Evolutionary conservation across 2,113 vertebrate genomes (phyloP), one percentile per base, ranked within the genome.

Genomic region (Toxostoma redivivum): DNA sequence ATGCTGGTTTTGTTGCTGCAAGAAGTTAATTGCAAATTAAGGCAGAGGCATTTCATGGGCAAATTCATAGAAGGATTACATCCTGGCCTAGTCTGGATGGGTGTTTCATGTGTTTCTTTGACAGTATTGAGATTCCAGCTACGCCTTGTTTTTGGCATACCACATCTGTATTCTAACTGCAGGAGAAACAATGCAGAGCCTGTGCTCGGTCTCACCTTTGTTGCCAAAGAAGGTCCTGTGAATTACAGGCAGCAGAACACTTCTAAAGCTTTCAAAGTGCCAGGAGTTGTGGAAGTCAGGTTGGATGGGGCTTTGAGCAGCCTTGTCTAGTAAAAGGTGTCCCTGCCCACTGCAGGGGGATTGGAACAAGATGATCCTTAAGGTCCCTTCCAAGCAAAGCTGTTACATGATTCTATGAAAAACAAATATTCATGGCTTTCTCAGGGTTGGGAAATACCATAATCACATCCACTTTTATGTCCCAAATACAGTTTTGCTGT

Each of bases 401-500:
- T 42, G 9, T 42, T 56, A 11, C 1, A 10, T 54, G 27, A 33
- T 37, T 69, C 25, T 47, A 12, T 50, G 56, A 66, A 62, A 83
- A 71, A 30, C 35, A 18, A 71, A 12, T 83, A 69, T 42, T 61
- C 17, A 17, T 28, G 15, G 8, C 48, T 76, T 84, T 53, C 25
- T 84, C 40, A 16, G 37, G 11, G 2, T 0, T 79, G 51, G 53
- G 33, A 66, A 70, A 21, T 58, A 12, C 30, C 10, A 3, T 81
- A 30, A 30, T 88, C n/a, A 16, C 47, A 16, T 61, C 31, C 16
- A 25, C 27, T 81, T 67, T 18, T 40, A 12, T 85, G 94, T 85
- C 96, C 87, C 74, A 93, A 53, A 82, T 94, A 87, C 27, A 20
- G 17, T 69, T 97, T 69, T 90, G 58, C 61, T 87, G 35, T 89